Percentiles rank a stretch among this genome's conserved stretches.
Conservation (phyloP, 2,797 vertebrate species). For the Malurus leucopterus region DNA sequence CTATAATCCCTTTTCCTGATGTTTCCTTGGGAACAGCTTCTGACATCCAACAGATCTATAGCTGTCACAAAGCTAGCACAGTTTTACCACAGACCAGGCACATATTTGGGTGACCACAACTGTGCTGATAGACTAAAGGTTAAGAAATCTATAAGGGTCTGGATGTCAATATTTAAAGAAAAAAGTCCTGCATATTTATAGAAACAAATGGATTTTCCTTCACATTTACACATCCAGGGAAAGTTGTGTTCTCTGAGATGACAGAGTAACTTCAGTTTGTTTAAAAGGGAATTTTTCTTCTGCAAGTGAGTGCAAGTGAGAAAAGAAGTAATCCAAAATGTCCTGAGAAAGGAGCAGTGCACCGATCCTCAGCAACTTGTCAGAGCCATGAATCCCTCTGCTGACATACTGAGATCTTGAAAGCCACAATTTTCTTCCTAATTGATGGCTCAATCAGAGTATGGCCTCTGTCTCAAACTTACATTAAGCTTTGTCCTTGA, state of each 20-base stretch:
- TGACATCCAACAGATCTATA: slow-evolving; percentile 44
- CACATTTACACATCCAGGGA: neutral
- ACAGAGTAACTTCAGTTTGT: neutral
- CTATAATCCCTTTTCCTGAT: slow-evolving; percentile 16
- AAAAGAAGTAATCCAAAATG: slow-evolving; percentile 18
- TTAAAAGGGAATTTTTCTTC: slow-evolving; percentile 13
- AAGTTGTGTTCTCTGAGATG: slow-evolving; percentile 19
- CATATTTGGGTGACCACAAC: slow-evolving; percentile 25
- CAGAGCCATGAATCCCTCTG: slow-evolving; percentile 20
- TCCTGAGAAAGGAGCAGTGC: slow-evolving; percentile 47
- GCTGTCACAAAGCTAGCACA: slow-evolving; percentile 40
- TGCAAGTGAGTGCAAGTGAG: neutral
- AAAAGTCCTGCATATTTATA: slow-evolving; percentile 43
- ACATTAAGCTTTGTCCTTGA: slow-evolving; percentile 61
- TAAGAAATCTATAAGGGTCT: slow-evolving; percentile 26
- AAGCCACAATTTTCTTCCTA: slow-evolving; percentile 68
- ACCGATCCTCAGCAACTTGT: slow-evolving; percentile 35
- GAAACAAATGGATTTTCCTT: slow-evolving; percentile 61
- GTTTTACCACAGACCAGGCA: slow-evolving; percentile 22
- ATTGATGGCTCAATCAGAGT: slow-evolving; percentile 67
- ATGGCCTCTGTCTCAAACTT: slow-evolving; percentile 58
- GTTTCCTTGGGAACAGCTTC: slow-evolving; percentile 41
- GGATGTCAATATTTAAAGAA: slow-evolving; percentile 44
- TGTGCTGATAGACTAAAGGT: slow-evolving; percentile 17
- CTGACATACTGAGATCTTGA: slow-evolving; percentile 47